Conservation (phyloP, 2,113 vertebrate species). For the Morone chrysops region DNA sequence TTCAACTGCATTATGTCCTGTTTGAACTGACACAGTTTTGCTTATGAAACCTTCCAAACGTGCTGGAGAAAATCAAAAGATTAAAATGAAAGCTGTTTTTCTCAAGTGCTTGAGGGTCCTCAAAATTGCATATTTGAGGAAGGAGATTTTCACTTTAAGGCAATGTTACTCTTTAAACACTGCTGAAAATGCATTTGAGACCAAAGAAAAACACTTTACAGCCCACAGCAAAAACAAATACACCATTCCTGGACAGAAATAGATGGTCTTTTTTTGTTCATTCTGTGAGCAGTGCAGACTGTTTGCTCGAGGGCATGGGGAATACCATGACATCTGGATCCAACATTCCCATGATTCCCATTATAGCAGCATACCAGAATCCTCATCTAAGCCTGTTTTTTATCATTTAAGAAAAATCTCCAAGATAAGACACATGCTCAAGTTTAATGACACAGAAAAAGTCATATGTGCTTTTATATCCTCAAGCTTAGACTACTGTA, state of each 20-base stretch:
- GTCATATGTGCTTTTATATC: too few species aligned
- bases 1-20: background rate
- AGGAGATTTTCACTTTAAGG: constrained; percentile 18
- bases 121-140: background rate
- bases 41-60: background rate
- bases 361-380: background rate
- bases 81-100: background rate
- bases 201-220: background rate
- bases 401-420: too few species aligned
- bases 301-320: constrained; percentile 57
- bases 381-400: too few species aligned
- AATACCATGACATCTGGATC: constrained; percentile 64
- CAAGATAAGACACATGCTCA: too few species aligned
- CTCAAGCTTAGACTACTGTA: too few species aligned
- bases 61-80: constrained; percentile 6
- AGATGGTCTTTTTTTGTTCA: constrained; percentile 57
- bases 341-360: constrained; percentile 66
- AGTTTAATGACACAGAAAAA: too few species aligned
- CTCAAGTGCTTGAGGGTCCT: background rate
- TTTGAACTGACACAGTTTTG: background rate
- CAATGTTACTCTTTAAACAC: constrained; percentile 11
- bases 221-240: constrained; percentile 53
- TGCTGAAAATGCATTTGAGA: constrained; percentile 9
- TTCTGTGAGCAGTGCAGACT: constrained; percentile 33
- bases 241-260: constrained; percentile 74